Evolutionary conservation across 2,797 vertebrate genomes (phyloP).

Genomic region (Rhynchotus rufescens): DNA sequence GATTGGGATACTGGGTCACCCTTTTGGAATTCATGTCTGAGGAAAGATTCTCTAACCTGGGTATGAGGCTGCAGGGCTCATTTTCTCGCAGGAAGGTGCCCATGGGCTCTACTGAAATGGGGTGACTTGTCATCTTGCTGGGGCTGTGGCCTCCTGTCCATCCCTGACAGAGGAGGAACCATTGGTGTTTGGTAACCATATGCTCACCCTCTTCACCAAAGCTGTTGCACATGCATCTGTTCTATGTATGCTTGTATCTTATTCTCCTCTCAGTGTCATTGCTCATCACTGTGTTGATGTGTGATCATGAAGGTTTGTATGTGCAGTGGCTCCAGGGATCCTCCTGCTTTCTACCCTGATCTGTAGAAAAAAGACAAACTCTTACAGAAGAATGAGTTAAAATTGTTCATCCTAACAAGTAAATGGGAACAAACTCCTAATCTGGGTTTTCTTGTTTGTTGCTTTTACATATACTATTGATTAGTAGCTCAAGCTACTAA

Average conservation of each 20-base stretch:
- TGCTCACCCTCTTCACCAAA: not conserved
- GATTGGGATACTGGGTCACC: not conserved
- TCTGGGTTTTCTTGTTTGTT: not conserved
- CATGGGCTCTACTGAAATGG: rapidly evolving
- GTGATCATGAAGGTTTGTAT: not conserved
- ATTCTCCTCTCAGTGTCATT: not conserved
- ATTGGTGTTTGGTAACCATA: not conserved
- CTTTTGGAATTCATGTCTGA: rapidly evolving
- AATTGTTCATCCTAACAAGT: not conserved
- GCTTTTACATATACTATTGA: not conserved
- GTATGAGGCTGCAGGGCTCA: not conserved
- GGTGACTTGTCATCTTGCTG: not conserved
- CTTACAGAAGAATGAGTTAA: not conserved
- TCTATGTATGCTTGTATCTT: not conserved
- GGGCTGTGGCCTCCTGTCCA: rapidly evolving
- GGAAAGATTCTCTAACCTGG: not conserved
- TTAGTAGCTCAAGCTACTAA: not conserved
- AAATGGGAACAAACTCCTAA: not conserved
- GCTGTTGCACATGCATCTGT: not conserved
- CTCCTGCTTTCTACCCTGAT: not conserved
- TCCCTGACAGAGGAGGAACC: not conserved
- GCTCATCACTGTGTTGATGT: not conserved
- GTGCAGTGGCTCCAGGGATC: not conserved
- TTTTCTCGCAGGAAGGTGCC: not conserved
- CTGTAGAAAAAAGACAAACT: not conserved